Base-by-base conservation (phyloP, 2,797 vertebrate species). In the Hydrolagus colliei region DNA sequence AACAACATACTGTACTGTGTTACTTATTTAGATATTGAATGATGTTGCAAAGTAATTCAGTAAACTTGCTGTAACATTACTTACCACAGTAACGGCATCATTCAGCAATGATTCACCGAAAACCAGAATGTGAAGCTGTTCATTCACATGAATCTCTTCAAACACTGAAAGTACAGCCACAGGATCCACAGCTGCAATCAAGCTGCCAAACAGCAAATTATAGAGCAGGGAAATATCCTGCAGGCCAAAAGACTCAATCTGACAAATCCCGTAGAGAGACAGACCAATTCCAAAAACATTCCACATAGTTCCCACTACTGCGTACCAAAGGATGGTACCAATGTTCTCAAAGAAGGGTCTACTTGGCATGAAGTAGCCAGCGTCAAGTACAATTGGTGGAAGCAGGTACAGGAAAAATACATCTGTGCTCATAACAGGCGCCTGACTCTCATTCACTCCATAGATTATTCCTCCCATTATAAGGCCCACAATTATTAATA, bases 331-430 rank as follows among this genome's bases (percentile, higher is more conserved):
- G 87, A 96, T 96, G 72, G 95, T 95, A 32, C 94, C 95, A 0
- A 96, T 92, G 90, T 96, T 97, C 90, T 96, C 94, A 72, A 95
- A 96, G 86, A 96, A 96, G 3, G 94, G 93, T 41, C 91, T 90
- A 80, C 93, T 95, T 0, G 95, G 95, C 92, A 97, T 94, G 90
- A 97, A 96, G 87, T 97, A 97, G 0, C 95, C 94, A 0, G 96
- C 94, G 0, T 96, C 96, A 27, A 97, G 88, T 85, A 96, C 94
- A 0, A 96, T 95, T 76, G 94, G 95, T 0, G 95, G 95, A 86
- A 96, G 92, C 75, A 97, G 92, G 88, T 96, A 97, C 80, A 95
- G 93, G 90, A 97, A 97, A 88, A 97, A 96, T 86, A 94, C 92
- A 16, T 96, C 93, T 0, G 93, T 94, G 63, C 93, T 94, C 90